A percentile compares a stretch with the other conserved stretches of the same genome.
Conservation (phyloP, 2,888 invertebrate species). For the Falcaria lacertinaria region DNA sequence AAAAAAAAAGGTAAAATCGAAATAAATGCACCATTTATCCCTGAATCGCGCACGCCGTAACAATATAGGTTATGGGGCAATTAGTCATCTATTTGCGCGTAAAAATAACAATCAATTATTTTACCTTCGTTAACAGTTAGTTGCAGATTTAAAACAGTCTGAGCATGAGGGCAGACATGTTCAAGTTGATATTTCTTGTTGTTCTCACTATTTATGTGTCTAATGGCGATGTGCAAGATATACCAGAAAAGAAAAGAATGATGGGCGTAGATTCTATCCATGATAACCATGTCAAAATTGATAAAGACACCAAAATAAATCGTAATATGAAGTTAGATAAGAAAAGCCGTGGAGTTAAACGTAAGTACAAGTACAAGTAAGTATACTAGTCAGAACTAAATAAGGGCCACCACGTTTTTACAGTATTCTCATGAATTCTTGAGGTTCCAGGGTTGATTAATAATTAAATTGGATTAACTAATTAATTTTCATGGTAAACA, state of each 20-base stretch:
- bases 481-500: no score
- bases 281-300: constrained; percentile 34
- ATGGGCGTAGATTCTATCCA: constrained; percentile 52
- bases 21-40: neutral
- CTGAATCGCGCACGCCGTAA: neutral
- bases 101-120: neutral
- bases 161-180: neutral
- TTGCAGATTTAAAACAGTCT: neutral
- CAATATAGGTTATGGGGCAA: neutral
- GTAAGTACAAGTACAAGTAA: no score
- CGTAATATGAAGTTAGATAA: constrained; percentile 50
- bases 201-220: neutral
- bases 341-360: constrained; percentile 27
- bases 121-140: neutral
- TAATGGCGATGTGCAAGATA: constrained; percentile 2
- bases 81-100: neutral
- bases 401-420: no score
- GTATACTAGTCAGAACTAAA: no score
- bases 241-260: constrained; percentile 32
- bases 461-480: no score
- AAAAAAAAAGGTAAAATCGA: neutral
- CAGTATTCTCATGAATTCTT: no score
- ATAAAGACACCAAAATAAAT: constrained; percentile 59
- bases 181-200: neutral
- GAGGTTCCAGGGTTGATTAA: no score